Conservation (phyloP, 1,140 invertebrate species). For the Papilio glaucus region DNA sequence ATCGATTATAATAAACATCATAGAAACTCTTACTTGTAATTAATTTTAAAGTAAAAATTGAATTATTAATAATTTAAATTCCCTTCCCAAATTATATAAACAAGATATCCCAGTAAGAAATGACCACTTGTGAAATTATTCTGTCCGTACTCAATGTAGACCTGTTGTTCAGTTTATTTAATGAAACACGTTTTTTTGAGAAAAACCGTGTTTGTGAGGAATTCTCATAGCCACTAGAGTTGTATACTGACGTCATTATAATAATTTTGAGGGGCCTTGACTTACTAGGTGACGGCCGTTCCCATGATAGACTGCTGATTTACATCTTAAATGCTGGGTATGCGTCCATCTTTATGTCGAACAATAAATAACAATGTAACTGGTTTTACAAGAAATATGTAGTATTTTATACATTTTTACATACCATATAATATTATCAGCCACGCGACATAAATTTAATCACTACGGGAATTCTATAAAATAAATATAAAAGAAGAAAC, state of each 20-base stretch:
- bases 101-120: not conserved
- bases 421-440: no score
- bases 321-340: conserved; percentile 12
- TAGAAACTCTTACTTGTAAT: no score
- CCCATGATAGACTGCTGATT: conserved; percentile 26
- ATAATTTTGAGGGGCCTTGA: conserved; percentile 41
- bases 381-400: not conserved
- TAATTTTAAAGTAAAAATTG: not conserved
- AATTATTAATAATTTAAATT: not conserved
- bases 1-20: no score
- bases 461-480: no score
- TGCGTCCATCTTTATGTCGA: conserved; percentile 2
- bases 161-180: conserved; percentile 2
- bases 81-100: not conserved
- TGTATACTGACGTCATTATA: conserved; percentile 40
- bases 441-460: no score
- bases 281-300: conserved; percentile 48
- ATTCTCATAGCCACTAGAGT: conserved; percentile 16
- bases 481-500: no score
- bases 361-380: not conserved
- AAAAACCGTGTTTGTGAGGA: conserved; percentile 20
- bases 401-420: not conserved
- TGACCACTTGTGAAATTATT: not conserved
- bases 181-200: conserved; percentile 19
- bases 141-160: not conserved